Evolutionary conservation across 2,113 vertebrate genomes (phyloP).

Genomic region (Bubo blakistoni): DNA sequence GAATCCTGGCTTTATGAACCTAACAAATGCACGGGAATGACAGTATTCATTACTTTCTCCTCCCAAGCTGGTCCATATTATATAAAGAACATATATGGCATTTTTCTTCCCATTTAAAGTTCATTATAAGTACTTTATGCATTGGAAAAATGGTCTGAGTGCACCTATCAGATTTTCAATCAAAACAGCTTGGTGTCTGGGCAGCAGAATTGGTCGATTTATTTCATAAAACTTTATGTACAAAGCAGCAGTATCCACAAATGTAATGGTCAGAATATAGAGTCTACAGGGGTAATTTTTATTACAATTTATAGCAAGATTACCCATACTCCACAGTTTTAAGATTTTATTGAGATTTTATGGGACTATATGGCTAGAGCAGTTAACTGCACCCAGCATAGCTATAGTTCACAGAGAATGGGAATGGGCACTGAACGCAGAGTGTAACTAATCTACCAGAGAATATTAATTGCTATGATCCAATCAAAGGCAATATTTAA

Average conservation of each 20-base stretch:
- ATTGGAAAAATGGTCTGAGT: conserved; percentile 11
- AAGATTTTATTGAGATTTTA: conserved; percentile 76
- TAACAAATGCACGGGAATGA: conserved; percentile 10
- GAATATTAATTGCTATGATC: conserved; percentile 66
- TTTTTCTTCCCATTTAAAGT: conserved; percentile 55
- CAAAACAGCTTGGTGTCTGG: conserved; percentile 61
- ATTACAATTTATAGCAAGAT: conserved; percentile 77
- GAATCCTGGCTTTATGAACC: conserved; percentile 31
- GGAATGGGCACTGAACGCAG: conserved; percentile 9
- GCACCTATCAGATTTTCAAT: conserved; percentile 69
- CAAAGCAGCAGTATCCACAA: conserved; percentile 75
- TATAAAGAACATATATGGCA: neutral
- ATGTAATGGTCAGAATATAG: conserved; percentile 74
- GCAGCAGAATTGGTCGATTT: conserved; percentile 71
- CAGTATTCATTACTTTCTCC: neutral
- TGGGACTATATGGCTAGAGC: conserved; percentile 35
- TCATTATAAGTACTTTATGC: conserved; percentile 57
- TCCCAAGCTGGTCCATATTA: neutral
- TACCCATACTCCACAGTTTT: conserved; percentile 72
- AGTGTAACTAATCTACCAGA: conserved; percentile 49
- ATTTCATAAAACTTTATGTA: conserved; percentile 83
- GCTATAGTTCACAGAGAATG: conserved; percentile 38
- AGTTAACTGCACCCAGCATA: conserved; percentile 35
- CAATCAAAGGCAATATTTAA: conserved; percentile 62
- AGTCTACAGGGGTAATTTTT: conserved; percentile 76